These are phyloP conservation scores for Brachionus paranguensis DNA, from an alignment of 1,140 invertebrate species.

Conservation along the genomic window DNA sequence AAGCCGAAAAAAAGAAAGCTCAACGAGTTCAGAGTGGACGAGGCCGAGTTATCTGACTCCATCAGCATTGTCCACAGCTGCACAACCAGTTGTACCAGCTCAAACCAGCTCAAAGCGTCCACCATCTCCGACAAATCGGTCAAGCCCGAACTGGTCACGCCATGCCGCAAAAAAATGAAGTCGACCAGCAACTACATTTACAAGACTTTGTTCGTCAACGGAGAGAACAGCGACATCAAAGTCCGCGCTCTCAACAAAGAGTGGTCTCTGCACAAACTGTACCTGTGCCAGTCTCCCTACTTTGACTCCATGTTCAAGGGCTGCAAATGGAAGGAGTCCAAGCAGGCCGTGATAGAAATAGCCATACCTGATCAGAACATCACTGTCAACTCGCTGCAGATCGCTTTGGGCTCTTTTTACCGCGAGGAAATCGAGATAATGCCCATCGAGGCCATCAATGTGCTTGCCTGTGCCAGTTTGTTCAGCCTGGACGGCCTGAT, in stretches of 20 bases:
- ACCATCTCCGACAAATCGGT: background rate
- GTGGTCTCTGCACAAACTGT: conserved; percentile 73
- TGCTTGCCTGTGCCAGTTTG: conserved; percentile 69
- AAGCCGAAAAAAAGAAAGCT: background rate
- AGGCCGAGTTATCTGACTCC: background rate
- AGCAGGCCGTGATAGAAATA: conserved; percentile 64
- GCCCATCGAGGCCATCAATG: conserved; percentile 64
- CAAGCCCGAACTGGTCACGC: background rate
- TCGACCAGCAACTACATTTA: conserved; percentile 73
- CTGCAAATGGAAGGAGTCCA: conserved; percentile 67
- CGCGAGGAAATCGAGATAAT: conserved; percentile 69
- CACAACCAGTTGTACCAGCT: too few species aligned
- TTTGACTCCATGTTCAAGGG: conserved; percentile 78
- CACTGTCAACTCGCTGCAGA: conserved; percentile 63
- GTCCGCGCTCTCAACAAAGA: conserved; percentile 66
- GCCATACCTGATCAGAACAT: conserved; percentile 71
- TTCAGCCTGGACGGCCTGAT: conserved; percentile 70
- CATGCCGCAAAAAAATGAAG: conserved; percentile 62
- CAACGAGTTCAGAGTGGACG: background rate
- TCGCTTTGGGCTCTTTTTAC: conserved; percentile 72
- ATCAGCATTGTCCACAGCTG: background rate
- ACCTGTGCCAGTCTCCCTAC: conserved; percentile 71
- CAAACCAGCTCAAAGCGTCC: background rate
- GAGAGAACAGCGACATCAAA: conserved; percentile 69
- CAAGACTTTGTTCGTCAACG: conserved; percentile 69